Percentiles rank a stretch among this genome's conserved stretches.
phyloP scores from a whole-genome alignment of 1,140 invertebrate species.

The Apis florea region DNA sequence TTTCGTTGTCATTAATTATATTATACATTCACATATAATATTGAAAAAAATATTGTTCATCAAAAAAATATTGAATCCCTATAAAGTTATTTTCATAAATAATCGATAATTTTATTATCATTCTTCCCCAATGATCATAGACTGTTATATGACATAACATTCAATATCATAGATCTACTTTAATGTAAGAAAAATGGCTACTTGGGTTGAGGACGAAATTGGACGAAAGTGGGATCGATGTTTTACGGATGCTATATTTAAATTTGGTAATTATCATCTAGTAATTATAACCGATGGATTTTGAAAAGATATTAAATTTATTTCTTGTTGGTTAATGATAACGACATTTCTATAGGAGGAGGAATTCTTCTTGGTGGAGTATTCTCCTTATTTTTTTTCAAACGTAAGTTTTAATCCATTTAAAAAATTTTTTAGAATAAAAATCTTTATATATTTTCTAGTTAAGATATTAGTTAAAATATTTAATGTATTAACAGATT shows the following conservation, averaged over 20 bases:
- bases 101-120: neutral
- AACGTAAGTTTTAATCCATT: conserved; percentile 74
- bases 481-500: neutral
- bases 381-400: conserved; percentile 85
- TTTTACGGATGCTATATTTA: conserved; percentile 78
- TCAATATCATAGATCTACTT: conserved; percentile 31
- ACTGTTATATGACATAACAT: conserved; percentile 53
- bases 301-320: neutral
- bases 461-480: neutral
- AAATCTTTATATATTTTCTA: neutral
- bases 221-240: conserved; percentile 81
- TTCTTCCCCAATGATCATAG: neutral
- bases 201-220: conserved; percentile 78
- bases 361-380: conserved; percentile 85
- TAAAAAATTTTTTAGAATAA: conserved; percentile 24
- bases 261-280: conserved; percentile 75
- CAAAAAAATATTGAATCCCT: neutral
- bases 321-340: conserved; percentile 9
- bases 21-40: neutral
- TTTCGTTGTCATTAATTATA: neutral
- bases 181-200: conserved; percentile 73
- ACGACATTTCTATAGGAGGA: conserved; percentile 81
- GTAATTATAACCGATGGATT: neutral
- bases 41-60: neutral
- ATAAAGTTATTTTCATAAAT: neutral